phyloP scores from a whole-genome alignment of 1,140 invertebrate species.

The Nylanderia fulva region DNA sequence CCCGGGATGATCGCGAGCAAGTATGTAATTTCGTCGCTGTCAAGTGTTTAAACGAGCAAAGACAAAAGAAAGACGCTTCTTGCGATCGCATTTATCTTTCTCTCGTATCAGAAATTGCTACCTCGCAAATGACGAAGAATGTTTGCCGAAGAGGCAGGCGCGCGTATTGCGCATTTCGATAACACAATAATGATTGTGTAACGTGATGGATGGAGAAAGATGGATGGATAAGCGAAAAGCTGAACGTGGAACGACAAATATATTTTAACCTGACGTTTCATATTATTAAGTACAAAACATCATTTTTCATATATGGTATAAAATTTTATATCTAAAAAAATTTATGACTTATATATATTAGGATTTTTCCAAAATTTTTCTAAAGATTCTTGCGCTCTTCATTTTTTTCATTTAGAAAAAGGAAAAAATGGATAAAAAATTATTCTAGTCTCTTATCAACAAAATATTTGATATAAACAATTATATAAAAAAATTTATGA shows the following conservation, averaged over 20 bases:
- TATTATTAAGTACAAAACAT: not conserved
- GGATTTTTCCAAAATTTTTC: not conserved
- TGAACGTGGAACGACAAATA: conserved; percentile 1
- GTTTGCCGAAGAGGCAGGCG: not conserved
- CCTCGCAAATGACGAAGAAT: conserved; percentile 3
- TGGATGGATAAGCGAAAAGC: not conserved
- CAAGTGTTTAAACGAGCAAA: conserved; percentile 25
- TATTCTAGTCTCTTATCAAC: too few relatives aligned
- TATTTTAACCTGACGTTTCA: not conserved
- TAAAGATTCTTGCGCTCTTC: not conserved
- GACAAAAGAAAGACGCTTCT: not conserved
- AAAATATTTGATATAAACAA: too few relatives aligned
- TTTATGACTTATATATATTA: too few relatives aligned
- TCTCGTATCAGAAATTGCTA: conserved; percentile 14
- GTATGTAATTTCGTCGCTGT: conserved; percentile 20
- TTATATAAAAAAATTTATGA: too few relatives aligned
- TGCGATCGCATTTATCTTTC: conserved; percentile 54
- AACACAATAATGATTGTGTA: conserved; percentile 26
- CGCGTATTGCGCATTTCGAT: conserved; percentile 3
- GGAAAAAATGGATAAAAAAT: too few relatives aligned
- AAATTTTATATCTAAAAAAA: too few relatives aligned
- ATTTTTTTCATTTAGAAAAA: conserved; percentile 1
- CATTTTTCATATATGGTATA: not conserved
- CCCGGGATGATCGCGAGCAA: conserved; percentile 33
- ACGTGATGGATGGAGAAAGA: not conserved